phyloP scores from a whole-genome alignment of 2,888 invertebrate species.

The Drosophila diplacantha region DNA sequence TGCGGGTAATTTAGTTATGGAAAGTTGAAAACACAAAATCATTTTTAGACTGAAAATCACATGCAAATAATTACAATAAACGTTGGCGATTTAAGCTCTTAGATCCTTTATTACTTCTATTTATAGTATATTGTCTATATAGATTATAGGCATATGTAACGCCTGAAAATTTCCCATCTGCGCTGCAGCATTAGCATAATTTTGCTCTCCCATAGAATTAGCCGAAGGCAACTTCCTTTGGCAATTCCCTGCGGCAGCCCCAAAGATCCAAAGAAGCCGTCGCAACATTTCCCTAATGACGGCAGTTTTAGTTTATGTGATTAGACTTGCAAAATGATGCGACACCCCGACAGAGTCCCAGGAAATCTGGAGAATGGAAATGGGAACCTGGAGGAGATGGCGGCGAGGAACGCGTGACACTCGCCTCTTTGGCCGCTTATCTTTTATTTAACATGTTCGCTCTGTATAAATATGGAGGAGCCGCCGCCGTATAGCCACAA shows the following conservation, averaged over 20 bases:
- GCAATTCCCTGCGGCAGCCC: constrained; percentile 6
- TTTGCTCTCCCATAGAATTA: constrained; percentile 9
- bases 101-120: not conserved
- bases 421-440: constrained; percentile 60
- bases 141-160: not conserved
- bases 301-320: constrained; percentile 59
- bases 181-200: constrained; percentile 22
- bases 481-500: constrained; percentile 23
- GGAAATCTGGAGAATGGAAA: constrained; percentile 6
- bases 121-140: constrained; percentile 1
- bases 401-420: constrained; percentile 57
- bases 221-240: not conserved
- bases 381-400: not conserved
- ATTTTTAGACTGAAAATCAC: not conserved
- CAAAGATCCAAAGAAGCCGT: constrained; percentile 36
- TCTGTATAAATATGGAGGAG: constrained; percentile 70
- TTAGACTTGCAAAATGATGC: constrained; percentile 55
- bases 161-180: constrained; percentile 6
- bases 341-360: constrained; percentile 24
- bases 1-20: not conserved
- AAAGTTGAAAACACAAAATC: not conserved
- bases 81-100: not conserved
- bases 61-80: not conserved
- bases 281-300: constrained; percentile 37
- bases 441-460: constrained; percentile 70